Base-by-base conservation (phyloP, 2,888 invertebrate species). In the Mechanitis messenoides region DNA sequence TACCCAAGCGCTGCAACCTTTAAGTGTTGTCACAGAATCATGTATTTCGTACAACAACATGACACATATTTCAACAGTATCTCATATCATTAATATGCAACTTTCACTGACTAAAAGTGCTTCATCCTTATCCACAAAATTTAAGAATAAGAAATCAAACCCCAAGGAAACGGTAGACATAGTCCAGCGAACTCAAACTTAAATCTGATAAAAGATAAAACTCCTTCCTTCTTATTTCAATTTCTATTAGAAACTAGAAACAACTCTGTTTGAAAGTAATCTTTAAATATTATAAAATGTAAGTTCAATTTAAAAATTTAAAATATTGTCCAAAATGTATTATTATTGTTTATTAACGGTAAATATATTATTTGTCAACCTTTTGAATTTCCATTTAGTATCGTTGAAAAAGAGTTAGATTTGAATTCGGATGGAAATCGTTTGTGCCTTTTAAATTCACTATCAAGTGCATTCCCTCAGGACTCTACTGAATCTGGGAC, bases 181-280 rank as follows among this genome's bases (percentile, higher is more conserved):
- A 58, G 56, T 59, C 60, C 56, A 62, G 59, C 45, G 56, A 65
- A 45, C 35, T 65, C 58, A 59, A 64, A 67, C 65, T 67, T 68
- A 69, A 69, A 69, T 68, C 64, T 66, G 68, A 66, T 69, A 67
- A 69, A 66, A 65, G 62, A 60, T 60, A 47, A n/a, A n/a, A 47
- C 47, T 47, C 20, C 2, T n/a, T 20, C 6, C 47, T n/a, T 62
- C 56, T 55, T 60, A 65, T 69, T 65, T 64, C 68, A 68, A 65
- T 65, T 68, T 67, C 58, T 58, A 64, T 63, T 67, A 54, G 53
- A 59, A 65, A n/a, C 60, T 59, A 67, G 63, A 64, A 42, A 61
- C 56, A 20, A 58, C 56, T 53, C 33, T 64, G 56, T 65, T 58
- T 54, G 33, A 61, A 45, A 38, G 38, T 28, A 58, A 58, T 56